Evolutionary conservation across 2,113 vertebrate genomes (phyloP).

Genomic region (Pseudorasbora parva): DNA sequence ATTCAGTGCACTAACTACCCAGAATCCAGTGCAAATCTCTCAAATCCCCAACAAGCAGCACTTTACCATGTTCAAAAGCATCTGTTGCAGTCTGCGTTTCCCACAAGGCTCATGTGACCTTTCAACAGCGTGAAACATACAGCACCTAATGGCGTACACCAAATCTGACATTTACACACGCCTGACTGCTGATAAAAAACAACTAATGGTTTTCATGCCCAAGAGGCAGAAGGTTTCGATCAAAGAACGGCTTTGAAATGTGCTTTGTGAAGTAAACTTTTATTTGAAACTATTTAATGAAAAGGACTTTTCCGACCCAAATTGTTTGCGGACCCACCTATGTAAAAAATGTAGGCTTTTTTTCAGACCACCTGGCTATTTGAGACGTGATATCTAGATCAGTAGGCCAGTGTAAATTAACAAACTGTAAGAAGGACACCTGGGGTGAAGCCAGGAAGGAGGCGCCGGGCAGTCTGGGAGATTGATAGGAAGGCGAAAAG

Average conservation of each 20-base stretch:
- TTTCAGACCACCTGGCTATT: neutral
- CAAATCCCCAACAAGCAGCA: neutral
- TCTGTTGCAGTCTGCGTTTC: conserved; percentile 51
- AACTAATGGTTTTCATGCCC: conserved; percentile 54
- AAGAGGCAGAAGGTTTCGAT: conserved; percentile 22
- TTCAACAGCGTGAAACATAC: conserved; percentile 67
- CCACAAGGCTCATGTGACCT: conserved; percentile 69
- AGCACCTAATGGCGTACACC: conserved; percentile 70
- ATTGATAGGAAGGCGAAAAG: conserved; percentile 61
- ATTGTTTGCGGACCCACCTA: neutral
- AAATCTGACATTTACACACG: conserved; percentile 73
- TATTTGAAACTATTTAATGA: neutral
- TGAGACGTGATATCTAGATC: conserved; percentile 12
- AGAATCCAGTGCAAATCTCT: conserved; percentile 3
- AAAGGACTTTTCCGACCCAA: neutral
- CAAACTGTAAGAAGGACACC: neutral
- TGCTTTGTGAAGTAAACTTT: neutral
- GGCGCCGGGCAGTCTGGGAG: conserved; percentile 60
- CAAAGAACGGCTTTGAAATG: neutral
- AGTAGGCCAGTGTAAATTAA: conserved; percentile 29
- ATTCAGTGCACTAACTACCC: neutral
- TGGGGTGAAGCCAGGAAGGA: neutral
- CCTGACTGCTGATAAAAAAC: conserved; percentile 52
- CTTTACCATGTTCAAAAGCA: neutral
- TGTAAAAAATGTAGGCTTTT: neutral